These are phyloP conservation scores for Rhincodon typus DNA, from an alignment of 2,797 vertebrate genomes.

Conservation along the genomic window DNA sequence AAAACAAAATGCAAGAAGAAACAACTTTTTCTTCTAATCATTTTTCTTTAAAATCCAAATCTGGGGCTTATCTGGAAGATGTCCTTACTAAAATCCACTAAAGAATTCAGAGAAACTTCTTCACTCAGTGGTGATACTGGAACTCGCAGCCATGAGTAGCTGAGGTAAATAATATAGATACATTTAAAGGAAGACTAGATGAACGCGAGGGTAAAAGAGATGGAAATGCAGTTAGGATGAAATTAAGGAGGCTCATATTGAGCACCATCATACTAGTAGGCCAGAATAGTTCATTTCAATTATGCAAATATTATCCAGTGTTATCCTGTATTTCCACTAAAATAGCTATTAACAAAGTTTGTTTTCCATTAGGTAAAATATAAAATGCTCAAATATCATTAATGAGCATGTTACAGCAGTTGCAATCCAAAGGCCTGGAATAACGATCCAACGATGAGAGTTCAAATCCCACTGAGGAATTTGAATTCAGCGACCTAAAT, in stretches of 20 bases:
- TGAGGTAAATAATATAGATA: too few relatives aligned
- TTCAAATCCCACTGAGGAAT: not conserved
- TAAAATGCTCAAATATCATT: slow-evolving; percentile 20
- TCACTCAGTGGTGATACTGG: not conserved
- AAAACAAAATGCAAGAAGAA: not conserved
- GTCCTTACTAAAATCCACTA: not conserved
- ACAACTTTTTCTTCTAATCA: not conserved
- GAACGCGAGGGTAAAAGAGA: not conserved
- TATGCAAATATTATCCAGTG: not conserved
- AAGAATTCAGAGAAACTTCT: not conserved
- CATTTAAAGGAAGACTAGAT: too few relatives aligned
- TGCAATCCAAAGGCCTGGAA: not conserved
- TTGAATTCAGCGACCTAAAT: not conserved
- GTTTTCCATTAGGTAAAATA: slow-evolving; percentile 24
- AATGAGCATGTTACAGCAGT: not conserved
- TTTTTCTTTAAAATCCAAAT: not conserved
- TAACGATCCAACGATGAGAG: not conserved
- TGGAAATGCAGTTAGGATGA: not conserved
- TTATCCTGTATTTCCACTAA: not conserved
- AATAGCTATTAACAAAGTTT: not conserved
- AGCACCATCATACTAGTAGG: not conserved
- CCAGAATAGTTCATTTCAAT: not conserved
- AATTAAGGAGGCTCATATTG: not conserved
- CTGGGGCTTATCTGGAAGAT: not conserved
- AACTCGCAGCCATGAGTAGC: not conserved